These are phyloP conservation scores for Scaeva pyrastri DNA, from an alignment of 2,888 invertebrate genomes.

Conservation along the genomic window DNA sequence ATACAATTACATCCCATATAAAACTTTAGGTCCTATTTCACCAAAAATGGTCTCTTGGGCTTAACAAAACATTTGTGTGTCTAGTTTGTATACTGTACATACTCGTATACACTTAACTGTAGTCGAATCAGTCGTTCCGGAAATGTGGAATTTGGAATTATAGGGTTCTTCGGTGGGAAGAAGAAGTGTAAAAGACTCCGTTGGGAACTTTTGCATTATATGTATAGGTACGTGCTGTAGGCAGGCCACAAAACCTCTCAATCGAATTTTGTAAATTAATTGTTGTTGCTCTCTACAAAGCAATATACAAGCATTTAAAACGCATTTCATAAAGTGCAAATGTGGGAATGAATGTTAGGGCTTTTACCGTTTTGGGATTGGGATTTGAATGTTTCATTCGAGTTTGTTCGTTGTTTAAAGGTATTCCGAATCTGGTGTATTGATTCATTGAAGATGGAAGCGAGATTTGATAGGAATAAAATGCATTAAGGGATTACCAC, in stretches of 20 bases:
- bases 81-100: constrained; percentile 5
- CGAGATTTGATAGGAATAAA: too few relatives aligned
- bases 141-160: constrained; percentile 5
- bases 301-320: not conserved
- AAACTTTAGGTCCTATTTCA: not conserved
- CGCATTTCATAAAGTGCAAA: not conserved
- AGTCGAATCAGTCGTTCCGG: constrained; percentile 19
- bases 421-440: too few relatives aligned
- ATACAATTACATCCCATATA: constrained; percentile 2
- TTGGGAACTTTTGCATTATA: not conserved
- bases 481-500: too few relatives aligned
- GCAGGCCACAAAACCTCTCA: not conserved
- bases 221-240: not conserved
- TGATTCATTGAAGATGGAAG: too few relatives aligned
- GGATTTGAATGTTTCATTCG: not conserved
- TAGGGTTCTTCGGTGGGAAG: constrained; percentile 12
- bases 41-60: constrained; percentile 17
- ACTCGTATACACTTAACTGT: too few relatives aligned
- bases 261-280: constrained; percentile 10
- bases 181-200: not conserved
- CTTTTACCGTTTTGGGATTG: not conserved
- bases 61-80: not conserved
- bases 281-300: constrained; percentile 3
- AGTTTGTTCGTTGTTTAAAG: too few relatives aligned
- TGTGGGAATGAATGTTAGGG: not conserved